These are phyloP conservation scores for Mercenaria mercenaria DNA, from an alignment of 1,140 invertebrate species.

Conservation along the genomic window DNA sequence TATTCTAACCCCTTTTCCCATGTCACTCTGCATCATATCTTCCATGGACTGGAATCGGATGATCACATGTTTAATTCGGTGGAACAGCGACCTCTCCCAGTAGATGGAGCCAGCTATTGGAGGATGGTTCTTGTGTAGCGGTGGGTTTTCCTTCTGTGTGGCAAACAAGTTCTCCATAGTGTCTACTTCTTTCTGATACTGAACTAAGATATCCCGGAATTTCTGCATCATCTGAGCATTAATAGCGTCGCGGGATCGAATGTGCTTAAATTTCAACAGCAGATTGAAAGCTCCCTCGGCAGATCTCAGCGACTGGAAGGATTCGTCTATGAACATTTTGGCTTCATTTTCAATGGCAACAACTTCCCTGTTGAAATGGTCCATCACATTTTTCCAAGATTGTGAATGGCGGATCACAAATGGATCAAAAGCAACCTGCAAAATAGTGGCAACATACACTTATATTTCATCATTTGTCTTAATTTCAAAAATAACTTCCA, in stretches of 20 bases:
- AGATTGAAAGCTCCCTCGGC: conserved; percentile 93
- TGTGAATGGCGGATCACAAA: conserved; percentile 86
- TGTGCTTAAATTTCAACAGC: conserved; percentile 92
- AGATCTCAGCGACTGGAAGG: conserved; percentile 92
- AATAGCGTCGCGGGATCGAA: conserved; percentile 91
- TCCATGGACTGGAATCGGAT: conserved; percentile 91
- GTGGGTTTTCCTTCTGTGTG: conserved; percentile 90
- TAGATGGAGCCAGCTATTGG: conserved; percentile 92
- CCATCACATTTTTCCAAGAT: conserved; percentile 92
- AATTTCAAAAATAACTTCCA: not conserved
- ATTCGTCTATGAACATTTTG: conserved; percentile 93
- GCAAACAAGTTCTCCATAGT: conserved; percentile 87
- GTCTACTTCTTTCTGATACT: conserved; percentile 92
- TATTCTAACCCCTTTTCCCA: conserved; percentile 88
- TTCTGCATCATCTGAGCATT: conserved; percentile 91
- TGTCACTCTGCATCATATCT: conserved; percentile 91
- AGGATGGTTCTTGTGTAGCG: conserved; percentile 92
- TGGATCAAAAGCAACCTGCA: conserved; percentile 92
- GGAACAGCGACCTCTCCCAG: conserved; percentile 93
- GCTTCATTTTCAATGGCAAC: conserved; percentile 92
- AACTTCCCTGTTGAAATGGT: conserved; percentile 92
- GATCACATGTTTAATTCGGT: conserved; percentile 92
- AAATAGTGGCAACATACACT: conserved; percentile 40
- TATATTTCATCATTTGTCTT: not conserved
- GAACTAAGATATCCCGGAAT: conserved; percentile 93